Base-by-base conservation (phyloP, 2,888 invertebrate genomes). In the Brachyopa scutellaris region DNA sequence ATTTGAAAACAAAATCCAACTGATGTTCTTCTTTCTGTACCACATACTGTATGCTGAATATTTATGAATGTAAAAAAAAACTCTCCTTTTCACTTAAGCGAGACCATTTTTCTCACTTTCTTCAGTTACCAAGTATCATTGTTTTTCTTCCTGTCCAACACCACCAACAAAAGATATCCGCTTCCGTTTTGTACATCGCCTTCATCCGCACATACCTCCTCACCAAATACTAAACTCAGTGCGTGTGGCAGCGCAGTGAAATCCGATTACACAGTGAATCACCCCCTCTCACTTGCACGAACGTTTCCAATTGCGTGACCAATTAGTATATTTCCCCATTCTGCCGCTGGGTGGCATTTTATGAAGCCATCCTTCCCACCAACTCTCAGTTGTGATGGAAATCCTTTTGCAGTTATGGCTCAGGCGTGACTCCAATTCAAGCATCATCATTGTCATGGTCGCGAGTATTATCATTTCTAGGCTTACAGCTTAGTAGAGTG, bases 281-380 rank as follows among this genome's bases (percentile, higher is more conserved):
- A 0, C n/a, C 3, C 5, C 57, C 26, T 42, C 33, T 9, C 23
- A 17, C 15, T 7, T 11, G 23, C 40, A 70, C 42, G 57, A 66
- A 59, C 38, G 53, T 64, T 38, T 45, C 45, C 66, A 66, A 51
- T 40, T 53, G 59, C 78, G 78, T 79, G 78, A 79, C 78, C 78
- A 79, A 79, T 79, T 79, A 79, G 78, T 66, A 61, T 66, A 47
- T 59, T 66, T 61, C 45, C 49, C 64, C 64, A 51, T 64, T 78
- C 53, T 40, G 42, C n/a, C n/a, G n/a, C n/a, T n/a, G 17, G 64
- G 33, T 31, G 38, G 47, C 47, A 26, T 40, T 74, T 66, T 57
- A 74, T 66, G 49, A 64, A 70, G 36, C 11, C 69, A 77, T 69
- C 69, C 69, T 45, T 59, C 33, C 21, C 38, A 9, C 57, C 64